Percentiles rank a stretch among this genome's conserved stretches.
These are phyloP conservation scores for Balanococcus diminutus DNA, from an alignment of 2,888 invertebrate species.

Conservation along the genomic window DNA sequence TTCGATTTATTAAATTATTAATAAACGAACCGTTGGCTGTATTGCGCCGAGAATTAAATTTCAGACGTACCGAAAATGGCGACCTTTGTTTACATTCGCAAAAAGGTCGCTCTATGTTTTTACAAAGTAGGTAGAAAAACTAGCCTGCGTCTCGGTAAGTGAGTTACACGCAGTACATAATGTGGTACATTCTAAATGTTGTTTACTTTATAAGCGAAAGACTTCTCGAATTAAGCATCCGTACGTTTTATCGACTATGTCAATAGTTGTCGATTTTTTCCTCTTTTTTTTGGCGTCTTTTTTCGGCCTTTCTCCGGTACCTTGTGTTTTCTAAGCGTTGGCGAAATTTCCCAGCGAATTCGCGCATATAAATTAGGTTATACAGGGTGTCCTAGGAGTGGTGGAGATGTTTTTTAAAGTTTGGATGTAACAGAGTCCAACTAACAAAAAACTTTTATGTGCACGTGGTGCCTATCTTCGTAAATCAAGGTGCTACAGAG, in stretches of 20 bases:
- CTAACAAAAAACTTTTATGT: too few relatives aligned
- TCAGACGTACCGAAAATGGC: conserved; percentile 36
- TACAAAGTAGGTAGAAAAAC: conserved; percentile 49
- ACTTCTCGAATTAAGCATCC: conserved; percentile 43
- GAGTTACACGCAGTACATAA: conserved; percentile 44
- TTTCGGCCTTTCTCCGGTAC: not conserved
- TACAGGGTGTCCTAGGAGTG: too few relatives aligned
- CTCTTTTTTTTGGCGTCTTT: not conserved
- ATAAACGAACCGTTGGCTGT: conserved; percentile 45
- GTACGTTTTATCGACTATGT: conserved; percentile 41
- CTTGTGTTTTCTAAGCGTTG: too few relatives aligned
- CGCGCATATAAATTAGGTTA: too few relatives aligned
- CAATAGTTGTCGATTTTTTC: conserved; percentile 35
- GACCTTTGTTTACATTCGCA: conserved; percentile 50
- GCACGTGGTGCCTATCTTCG: too few relatives aligned
- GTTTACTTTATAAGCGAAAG: conserved; percentile 52
- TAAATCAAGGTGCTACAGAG: too few relatives aligned
- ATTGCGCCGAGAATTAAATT: conserved; percentile 43
- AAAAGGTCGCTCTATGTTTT: conserved; percentile 50
- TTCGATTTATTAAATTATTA: conserved; percentile 54
- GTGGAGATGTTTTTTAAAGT: too few relatives aligned
- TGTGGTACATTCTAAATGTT: conserved; percentile 39
- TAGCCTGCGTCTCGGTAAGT: not conserved
- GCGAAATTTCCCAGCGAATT: too few relatives aligned
- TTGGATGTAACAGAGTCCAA: too few relatives aligned